Evolutionary conservation across 2,888 invertebrate species (phyloP), one percentile per base, ranked within the genome.

Genomic region (Drosophila lutescens): DNA sequence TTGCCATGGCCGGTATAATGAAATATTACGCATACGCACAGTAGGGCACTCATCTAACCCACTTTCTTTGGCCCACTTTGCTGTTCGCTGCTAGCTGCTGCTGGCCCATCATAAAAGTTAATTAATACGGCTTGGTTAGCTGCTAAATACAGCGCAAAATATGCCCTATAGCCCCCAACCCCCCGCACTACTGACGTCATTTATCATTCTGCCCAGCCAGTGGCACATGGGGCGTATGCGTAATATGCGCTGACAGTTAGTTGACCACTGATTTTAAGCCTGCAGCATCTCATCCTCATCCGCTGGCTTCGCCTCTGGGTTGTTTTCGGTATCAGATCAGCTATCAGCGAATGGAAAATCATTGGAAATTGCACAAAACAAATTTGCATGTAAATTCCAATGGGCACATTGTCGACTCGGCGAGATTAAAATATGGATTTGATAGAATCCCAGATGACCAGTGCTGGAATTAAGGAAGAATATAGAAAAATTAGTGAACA

Each of bases 351-450:
- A 72, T 51, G 71, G 34, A 65, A 71, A 56, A 73, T 49, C 73
- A 63, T 57, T 73, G 73, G 65, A 65, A 61, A 50, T 58, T 61
- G 67, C 49, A 75, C 49, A 70, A 74, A 81, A 77, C 82, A 82
- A 83, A 82, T 87, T 87, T 87, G 55, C 74, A 83, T 85, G 69
- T 69, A 80, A 82, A 86, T 80, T 78, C 73, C 74, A 76, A 86
- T 83, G 86, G 68, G 13, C 68, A 61, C 69, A 86, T 86, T 80
- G 79, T 80, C 77, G 84, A 67, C 46, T 73, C 12, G 34, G 12
- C 30, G 26, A 10, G 7, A 26, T 41, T 50, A 44, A 43, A 20
- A 2, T 8, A 10, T n/a, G 6, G 4, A 10, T 5, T 9, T 61
- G 40, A 40, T 53, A 7, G 60, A 55, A 38, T 20, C 8, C 4